A percentile compares a stretch with the other conserved stretches of the same genome.
Conservation (phyloP, 2,113 vertebrate genomes). For the Trogon melanurus region DNA sequence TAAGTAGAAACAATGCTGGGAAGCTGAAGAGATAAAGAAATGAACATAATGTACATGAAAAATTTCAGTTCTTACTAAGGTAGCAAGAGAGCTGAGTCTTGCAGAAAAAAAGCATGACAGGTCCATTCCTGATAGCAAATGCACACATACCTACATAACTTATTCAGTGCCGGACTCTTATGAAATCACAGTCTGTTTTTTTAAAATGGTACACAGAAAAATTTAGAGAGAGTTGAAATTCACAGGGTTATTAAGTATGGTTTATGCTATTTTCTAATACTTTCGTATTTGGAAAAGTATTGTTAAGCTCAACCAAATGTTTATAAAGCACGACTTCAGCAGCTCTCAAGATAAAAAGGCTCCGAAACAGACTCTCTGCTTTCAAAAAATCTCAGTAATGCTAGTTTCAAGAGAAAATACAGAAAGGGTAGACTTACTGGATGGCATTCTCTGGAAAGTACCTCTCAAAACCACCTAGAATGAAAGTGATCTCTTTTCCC, state of each 20-base stretch:
- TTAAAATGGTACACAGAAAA: background rate
- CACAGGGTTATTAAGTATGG: background rate
- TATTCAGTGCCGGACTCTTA: background rate
- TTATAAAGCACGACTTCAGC: background rate
- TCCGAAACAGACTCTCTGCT: background rate
- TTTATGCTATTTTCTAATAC: background rate
- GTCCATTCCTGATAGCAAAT: background rate
- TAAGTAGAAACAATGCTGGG: accelerated
- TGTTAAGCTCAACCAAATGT: background rate
- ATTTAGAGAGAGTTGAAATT: background rate
- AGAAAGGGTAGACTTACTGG: background rate
- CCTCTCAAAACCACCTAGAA: background rate
- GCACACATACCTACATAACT: background rate
- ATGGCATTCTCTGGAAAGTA: background rate
- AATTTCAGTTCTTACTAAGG: background rate
- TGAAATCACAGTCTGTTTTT: background rate
- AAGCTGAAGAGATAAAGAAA: background rate
- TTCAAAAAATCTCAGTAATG: background rate
- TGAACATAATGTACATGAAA: background rate
- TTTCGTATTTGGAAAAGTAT: background rate
- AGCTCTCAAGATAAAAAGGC: background rate
- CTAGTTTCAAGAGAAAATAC: background rate
- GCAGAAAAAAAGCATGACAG: background rate
- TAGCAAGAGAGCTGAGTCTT: background rate
- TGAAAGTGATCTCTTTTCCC: background rate